phyloP scores from a whole-genome alignment of 2,888 invertebrate species.

The Octodonta nipae region DNA sequence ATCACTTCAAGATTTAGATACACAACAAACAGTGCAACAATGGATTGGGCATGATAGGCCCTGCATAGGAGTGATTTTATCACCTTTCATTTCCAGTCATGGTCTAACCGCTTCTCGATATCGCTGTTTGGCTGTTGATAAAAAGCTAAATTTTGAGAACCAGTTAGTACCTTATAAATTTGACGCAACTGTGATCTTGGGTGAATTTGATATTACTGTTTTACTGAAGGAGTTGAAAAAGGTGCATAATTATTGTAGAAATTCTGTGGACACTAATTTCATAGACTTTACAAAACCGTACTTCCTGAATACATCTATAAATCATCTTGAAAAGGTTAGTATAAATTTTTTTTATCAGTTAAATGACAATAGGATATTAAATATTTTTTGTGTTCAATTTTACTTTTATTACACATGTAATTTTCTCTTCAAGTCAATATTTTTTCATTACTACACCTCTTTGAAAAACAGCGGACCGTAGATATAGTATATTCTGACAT shows the following conservation, averaged over 20 bases:
- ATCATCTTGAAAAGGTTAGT: slow-evolving; percentile 8
- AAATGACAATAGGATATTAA: no score
- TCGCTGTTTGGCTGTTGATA: slow-evolving; percentile 41
- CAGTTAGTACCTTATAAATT: slow-evolving; percentile 41
- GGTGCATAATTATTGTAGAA: slow-evolving; percentile 23
- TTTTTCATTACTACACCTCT: no score
- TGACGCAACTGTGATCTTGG: slow-evolving; percentile 36
- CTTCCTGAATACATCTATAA: neutral
- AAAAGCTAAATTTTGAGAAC: slow-evolving; percentile 28
- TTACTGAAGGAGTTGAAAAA: slow-evolving; percentile 33
- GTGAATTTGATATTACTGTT: slow-evolving; percentile 25
- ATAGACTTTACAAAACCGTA: neutral
- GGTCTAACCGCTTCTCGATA: slow-evolving; percentile 42
- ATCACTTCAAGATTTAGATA: slow-evolving; percentile 52
- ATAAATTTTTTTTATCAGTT: no score
- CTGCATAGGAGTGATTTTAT: slow-evolving; percentile 51
- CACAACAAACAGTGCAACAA: slow-evolving; percentile 49
- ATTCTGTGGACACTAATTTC: slow-evolving; percentile 21
- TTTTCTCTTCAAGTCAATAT: no score
- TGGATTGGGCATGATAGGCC: slow-evolving; percentile 42
- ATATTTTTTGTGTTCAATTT: no score
- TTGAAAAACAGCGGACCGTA: no score
- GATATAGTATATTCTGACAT: no score
- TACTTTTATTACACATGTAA: no score
- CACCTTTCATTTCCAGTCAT: slow-evolving; percentile 47